phyloP scores from a whole-genome alignment of 2,797 vertebrate species.

The Emydoidea blandingii region DNA sequence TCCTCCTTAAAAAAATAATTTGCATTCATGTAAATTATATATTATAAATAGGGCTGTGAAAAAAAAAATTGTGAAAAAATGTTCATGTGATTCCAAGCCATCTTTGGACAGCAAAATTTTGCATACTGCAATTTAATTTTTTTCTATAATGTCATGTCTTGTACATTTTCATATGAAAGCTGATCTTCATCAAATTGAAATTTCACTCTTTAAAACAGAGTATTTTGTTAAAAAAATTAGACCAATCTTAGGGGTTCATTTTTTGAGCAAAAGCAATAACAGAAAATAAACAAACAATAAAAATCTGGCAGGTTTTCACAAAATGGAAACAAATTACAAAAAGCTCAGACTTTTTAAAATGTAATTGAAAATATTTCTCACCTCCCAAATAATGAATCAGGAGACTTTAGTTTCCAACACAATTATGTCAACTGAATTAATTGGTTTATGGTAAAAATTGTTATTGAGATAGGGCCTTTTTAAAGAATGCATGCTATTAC shows the following conservation, averaged over 20 bases:
- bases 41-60: not conserved
- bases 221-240: not conserved
- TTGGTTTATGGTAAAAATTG: not conserved
- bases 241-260: not conserved
- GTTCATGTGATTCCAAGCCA: too few species aligned
- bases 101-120: not conserved
- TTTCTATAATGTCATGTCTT: not conserved
- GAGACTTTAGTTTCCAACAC: not conserved
- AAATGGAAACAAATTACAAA: not conserved
- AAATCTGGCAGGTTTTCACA: not conserved
- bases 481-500: not conserved
- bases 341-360: not conserved
- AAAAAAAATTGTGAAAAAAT: not conserved
- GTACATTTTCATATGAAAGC: not conserved
- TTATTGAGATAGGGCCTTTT: not conserved
- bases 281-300: not conserved
- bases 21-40: not conserved
- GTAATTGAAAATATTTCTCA: not conserved
- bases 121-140: not conserved
- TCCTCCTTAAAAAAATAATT: not conserved
- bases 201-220: not conserved
- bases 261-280: not conserved
- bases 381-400: not conserved
- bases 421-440: not conserved
- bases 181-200: not conserved